Percentiles rank a stretch among this genome's conserved stretches.
Evolutionary conservation across 2,113 vertebrate genomes (phyloP).

Genomic region (Actinemys pallida): DNA sequence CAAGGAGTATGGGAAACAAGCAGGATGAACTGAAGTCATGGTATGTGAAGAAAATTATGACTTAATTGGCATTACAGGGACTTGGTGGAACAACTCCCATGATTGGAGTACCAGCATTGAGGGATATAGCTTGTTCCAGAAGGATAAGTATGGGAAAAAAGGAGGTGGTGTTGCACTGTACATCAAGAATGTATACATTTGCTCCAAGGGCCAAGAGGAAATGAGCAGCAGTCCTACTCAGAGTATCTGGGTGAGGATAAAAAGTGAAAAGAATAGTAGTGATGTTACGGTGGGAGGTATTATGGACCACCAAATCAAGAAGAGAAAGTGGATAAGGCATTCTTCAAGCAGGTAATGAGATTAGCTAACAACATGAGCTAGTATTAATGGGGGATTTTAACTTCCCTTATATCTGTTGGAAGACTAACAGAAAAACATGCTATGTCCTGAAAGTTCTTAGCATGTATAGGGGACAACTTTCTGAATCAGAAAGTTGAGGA

Average conservation of each 20-base stretch:
- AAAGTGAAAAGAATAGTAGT: neutral
- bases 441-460: neutral
- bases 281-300: neutral
- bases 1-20: too few relatives aligned
- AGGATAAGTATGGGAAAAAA: neutral
- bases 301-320: neutral
- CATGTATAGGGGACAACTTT: too few relatives aligned
- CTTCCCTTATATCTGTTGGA: neutral
- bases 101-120: neutral
- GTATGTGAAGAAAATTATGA: neutral
- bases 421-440: neutral
- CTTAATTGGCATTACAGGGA: neutral
- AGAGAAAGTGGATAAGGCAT: neutral
- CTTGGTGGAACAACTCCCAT: neutral
- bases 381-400: neutral
- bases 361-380: neutral
- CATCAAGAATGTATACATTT: too few relatives aligned
- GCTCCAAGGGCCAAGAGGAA: neutral
- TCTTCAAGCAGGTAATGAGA: neutral
- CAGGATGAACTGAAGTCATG: neutral
- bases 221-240: neutral
- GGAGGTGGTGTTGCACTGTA: too few relatives aligned
- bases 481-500: too few relatives aligned
- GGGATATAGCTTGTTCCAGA: neutral
- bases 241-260: neutral